Percentiles rank a stretch among this genome's conserved stretches.
Evolutionary conservation across 2,888 invertebrate species (phyloP).

Genomic region (Caenorhabditis sp.): DNA sequence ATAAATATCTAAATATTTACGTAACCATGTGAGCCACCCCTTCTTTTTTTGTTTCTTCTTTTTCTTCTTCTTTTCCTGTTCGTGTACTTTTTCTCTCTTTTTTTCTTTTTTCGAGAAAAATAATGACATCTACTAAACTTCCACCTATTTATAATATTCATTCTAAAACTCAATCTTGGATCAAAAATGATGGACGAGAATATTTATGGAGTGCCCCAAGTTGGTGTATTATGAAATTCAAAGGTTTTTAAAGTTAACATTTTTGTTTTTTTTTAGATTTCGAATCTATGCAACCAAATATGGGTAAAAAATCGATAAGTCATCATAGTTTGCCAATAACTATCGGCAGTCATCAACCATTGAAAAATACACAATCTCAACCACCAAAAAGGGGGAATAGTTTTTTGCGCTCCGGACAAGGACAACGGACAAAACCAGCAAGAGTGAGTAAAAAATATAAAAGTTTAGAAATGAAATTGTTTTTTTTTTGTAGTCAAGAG

Average conservation of each 20-base stretch:
- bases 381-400: slow-evolving; percentile 25
- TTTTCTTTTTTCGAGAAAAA: background rate
- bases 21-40: slow-evolving; percentile 39
- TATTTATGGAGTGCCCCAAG: slow-evolving; percentile 45
- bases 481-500: background rate
- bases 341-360: slow-evolving; percentile 25
- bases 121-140: slow-evolving; percentile 23
- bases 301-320: slow-evolving; percentile 48
- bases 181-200: slow-evolving; percentile 36
- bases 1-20: slow-evolving; percentile 2
- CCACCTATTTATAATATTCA: slow-evolving; percentile 28
- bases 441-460: background rate
- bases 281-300: slow-evolving; percentile 11
- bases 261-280: slow-evolving; percentile 17
- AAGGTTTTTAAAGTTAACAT: no score
- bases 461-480: background rate
- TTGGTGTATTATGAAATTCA: slow-evolving; percentile 2
- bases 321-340: slow-evolving; percentile 54
- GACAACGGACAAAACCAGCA: slow-evolving; percentile 28
- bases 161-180: slow-evolving; percentile 28
- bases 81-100: background rate
- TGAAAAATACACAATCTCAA: slow-evolving; percentile 38
- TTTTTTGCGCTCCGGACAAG: slow-evolving; percentile 30
- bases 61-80: background rate
- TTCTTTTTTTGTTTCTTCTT: background rate